phyloP scores from a whole-genome alignment of 2,888 invertebrate species.

The Tolmerus cingulatus region DNA sequence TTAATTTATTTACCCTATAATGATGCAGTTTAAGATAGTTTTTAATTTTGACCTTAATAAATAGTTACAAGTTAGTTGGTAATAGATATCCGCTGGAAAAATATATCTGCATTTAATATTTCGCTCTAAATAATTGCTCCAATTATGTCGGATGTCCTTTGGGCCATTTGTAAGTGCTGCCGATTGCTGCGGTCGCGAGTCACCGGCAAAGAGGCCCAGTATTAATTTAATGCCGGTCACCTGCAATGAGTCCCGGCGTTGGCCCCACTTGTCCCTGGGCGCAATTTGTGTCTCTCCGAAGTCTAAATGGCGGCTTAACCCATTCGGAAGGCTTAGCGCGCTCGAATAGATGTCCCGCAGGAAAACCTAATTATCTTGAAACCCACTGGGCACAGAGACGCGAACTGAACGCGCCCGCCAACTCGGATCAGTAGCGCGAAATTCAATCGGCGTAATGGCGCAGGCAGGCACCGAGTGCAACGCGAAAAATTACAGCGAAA shows the following conservation, averaged over 20 bases:
- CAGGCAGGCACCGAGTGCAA: slow-evolving; percentile 6
- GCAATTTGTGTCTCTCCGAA: background rate
- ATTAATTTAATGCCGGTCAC: background rate
- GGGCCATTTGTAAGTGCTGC: background rate
- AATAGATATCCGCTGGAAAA: background rate
- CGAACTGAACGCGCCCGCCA: background rate
- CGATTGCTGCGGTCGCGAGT: background rate
- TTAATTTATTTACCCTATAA: background rate
- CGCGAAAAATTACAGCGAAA: slow-evolving; percentile 33
- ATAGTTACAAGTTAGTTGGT: background rate
- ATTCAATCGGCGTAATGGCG: slow-evolving; percentile 35
- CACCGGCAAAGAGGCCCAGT: background rate
- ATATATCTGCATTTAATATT: background rate
- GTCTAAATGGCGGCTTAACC: background rate
- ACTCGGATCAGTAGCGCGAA: slow-evolving; percentile 15
- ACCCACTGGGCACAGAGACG: background rate
- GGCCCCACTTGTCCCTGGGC: background rate
- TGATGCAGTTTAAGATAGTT: background rate
- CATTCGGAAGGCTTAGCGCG: background rate
- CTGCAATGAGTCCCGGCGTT: background rate
- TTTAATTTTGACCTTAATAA: background rate
- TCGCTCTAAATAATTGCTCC: background rate
- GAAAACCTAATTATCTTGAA: slow-evolving; percentile 19
- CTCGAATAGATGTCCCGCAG: background rate
- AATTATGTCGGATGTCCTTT: background rate